Base-by-base conservation (phyloP, 2,888 invertebrate genomes). In the Leuctra nigra region DNA sequence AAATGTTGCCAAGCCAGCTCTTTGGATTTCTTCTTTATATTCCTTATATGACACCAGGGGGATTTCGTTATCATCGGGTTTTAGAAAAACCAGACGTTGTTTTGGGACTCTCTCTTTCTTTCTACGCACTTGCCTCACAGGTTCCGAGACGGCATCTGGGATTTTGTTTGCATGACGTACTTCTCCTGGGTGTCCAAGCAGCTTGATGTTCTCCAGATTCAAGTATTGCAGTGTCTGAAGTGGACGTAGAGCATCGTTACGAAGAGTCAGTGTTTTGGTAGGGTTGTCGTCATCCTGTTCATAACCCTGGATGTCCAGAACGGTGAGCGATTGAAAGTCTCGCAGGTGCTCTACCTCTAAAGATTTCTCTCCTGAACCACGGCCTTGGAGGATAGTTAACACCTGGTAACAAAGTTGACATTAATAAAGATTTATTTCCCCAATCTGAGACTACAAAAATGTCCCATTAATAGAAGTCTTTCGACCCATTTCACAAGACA, bases 21-120 rank as follows among this genome's bases (percentile, higher is more conserved):
- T 71, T 67, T 78, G 71, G 62, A 74, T 68, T 68, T 77, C 69
- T 64, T 78, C 75, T 60, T 79, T 75, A 64, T 82, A 84, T 47
- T 79, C 75, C 56, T 80, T 78, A 63, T 84, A 85, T 0, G 84
- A 81, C 29, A 84, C 66, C 41, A 84, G 77, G 65, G 80, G 78
- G 23, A 76, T 72, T 39, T 76, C 72, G 11, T 44, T 41, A 11
- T 54, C 55, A 6, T 57, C 56, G 6, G 60, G 59, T 11, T 58
- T 46, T n/a, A 62, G 46, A 36, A 61, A 59, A 7, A 59, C 60
- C 6, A 61, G 54, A 4, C 44, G 48, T n/a, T 36, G 13, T 18
- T 48, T 11, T n/a, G n/a, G n/a, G n/a, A n/a, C n/a, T n/a, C n/a
- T n/a, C n/a, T n/a, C n/a, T n/a, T n/a, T n/a, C n/a, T n/a, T n/a